phyloP scores from a whole-genome alignment of 1,140 invertebrate genomes.

The Zophobas atratus region DNA sequence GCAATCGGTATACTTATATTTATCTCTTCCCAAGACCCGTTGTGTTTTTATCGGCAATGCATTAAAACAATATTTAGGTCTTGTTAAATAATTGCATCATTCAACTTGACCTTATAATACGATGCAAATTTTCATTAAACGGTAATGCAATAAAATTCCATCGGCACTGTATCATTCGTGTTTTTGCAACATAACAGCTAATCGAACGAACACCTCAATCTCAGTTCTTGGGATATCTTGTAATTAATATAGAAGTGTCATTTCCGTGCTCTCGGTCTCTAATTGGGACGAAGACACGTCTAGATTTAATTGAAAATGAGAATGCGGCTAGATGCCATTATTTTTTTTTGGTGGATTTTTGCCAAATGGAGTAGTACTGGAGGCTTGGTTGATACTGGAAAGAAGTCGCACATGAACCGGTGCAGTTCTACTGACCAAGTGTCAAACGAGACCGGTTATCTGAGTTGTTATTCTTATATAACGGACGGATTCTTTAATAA shows the following conservation, averaged over 20 bases:
- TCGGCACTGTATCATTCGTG: conserved; percentile 20
- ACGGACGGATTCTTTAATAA: conserved; percentile 35
- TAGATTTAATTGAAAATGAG: conserved; percentile 6
- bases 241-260: not conserved
- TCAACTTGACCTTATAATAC: conserved; percentile 36
- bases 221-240: not conserved
- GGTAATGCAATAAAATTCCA: conserved; percentile 33
- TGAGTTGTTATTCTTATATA: conserved; percentile 39
- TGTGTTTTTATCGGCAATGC: not conserved
- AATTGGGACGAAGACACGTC: not conserved
- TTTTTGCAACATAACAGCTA: conserved; percentile 29
- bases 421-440: conserved; percentile 42
- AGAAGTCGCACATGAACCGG: conserved; percentile 42
- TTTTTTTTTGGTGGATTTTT: conserved; percentile 24
- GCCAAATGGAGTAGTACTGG: conserved; percentile 19
- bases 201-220: conserved; percentile 6
- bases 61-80: conserved; percentile 18
- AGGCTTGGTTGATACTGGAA: conserved; percentile 28
- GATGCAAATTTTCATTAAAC: conserved; percentile 42
- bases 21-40: not conserved
- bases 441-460: conserved; percentile 42
- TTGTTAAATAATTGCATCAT: conserved; percentile 30
- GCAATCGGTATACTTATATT: not conserved
- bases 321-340: conserved; percentile 13
- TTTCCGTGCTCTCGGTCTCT: not conserved